These are phyloP conservation scores for Drosophila paranaensis DNA, from an alignment of 2,888 invertebrate species.

Conservation along the genomic window DNA sequence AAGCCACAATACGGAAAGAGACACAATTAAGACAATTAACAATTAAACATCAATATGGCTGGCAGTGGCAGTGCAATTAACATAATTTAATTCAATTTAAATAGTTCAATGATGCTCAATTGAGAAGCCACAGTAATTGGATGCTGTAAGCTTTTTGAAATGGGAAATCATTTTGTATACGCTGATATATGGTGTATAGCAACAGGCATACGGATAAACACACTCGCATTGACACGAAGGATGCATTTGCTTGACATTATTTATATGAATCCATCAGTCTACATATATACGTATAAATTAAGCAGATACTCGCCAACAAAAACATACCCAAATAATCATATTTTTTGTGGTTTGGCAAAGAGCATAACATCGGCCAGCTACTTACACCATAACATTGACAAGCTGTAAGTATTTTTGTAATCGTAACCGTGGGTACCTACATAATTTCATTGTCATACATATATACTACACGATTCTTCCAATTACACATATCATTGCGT, in stretches of 20 bases:
- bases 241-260: neutral
- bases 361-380: neutral
- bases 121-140: conserved; percentile 1
- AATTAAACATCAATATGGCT: conserved; percentile 6
- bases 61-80: conserved; percentile 27
- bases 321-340: conserved; percentile 1
- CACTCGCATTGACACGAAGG: neutral
- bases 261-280: neutral
- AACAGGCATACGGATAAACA: neutral
- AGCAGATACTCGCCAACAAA: conserved; percentile 1
- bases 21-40: conserved; percentile 51
- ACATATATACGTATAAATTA: conserved; percentile 3
- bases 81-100: conserved; percentile 37
- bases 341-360: neutral
- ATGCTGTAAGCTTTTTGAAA: conserved; percentile 11
- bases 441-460: conserved; percentile 50
- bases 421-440: conserved; percentile 44
- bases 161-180: conserved; percentile 4
- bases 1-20: conserved; percentile 13
- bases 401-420: conserved; percentile 37
- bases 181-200: neutral
- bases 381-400: conserved; percentile 2
- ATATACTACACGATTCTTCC: conserved; percentile 64
- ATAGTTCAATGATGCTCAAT: conserved; percentile 34
- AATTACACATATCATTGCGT: conserved; percentile 76